Base-by-base conservation (phyloP, 2,888 invertebrate species). In the Chloroclystis v-ata region DNA sequence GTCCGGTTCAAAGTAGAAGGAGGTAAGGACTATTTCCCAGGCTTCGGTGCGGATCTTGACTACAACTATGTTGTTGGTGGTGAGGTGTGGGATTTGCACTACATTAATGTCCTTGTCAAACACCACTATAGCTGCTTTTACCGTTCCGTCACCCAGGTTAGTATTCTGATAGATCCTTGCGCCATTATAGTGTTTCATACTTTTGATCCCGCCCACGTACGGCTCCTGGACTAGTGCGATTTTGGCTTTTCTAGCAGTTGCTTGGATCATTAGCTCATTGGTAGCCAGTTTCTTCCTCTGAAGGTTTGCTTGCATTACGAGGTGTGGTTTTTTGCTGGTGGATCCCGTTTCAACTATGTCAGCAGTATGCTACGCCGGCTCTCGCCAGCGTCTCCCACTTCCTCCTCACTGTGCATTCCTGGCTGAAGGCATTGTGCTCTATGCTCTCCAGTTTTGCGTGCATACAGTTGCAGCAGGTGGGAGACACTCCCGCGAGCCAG, bases 1-100 rank as follows among this genome's bases (percentile, higher is more conserved):
- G 37, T 10, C 4, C 1, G 37, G 37, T 7, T 37, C 37, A 9
- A 10, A 28, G 48, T 40, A 0, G 46, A 37, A 25, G 11, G 37
- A 37, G 1, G 24, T 6, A 10, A 11, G 24, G 11, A 7, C 1
- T 0, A 37, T 37, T 11, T 25, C 2, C 37, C 37, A 37, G 37
- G 37, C 37, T 8, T 24, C 11, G 25, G 37, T 37, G 1, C 7
- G 20, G 24, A 37, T 2, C 20, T 20, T 20, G 2, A 20, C 20
- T 20, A 20, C 20, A 5, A 20, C 20, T 4, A 5, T 5, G 5
- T 20, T 20, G 20, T 20, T 20, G 20, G 20, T 20, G 5, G 20
- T 20, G 20, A 20, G 20, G 2, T 20, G 3, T 20, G 35, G 35
- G 6, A 20, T 24, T 24, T 10, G 38, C 9, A 28, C 28, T 0